Evolutionary conservation across 2,797 vertebrate genomes (phyloP).

Genomic region (Glossophaga mutica): DNA sequence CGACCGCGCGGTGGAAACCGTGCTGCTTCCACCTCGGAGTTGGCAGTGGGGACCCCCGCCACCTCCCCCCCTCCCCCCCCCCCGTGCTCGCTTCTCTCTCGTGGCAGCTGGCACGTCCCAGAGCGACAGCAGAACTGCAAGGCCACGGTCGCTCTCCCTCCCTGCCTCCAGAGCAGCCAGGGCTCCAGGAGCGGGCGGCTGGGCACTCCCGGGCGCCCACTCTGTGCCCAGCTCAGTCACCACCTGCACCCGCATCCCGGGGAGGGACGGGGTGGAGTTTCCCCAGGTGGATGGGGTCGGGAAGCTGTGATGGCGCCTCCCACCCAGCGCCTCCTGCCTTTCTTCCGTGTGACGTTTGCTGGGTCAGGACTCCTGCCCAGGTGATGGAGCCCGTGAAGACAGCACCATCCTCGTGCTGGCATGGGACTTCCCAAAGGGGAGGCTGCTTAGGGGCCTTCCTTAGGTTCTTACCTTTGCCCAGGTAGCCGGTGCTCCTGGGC

Average conservation of each 20-base stretch:
- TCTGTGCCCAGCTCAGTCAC: neutral
- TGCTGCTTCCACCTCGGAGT: too few relatives aligned
- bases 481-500: neutral
- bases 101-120: accelerated
- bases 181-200: neutral
- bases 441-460: neutral
- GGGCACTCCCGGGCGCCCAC: neutral
- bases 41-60: too few relatives aligned
- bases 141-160: neutral
- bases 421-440: neutral
- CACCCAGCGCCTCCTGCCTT: neutral
- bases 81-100: neutral
- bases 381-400: neutral
- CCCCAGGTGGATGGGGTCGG: accelerated
- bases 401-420: accelerated
- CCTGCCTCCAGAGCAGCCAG: too few relatives aligned
- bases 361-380: neutral
- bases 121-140: neutral
- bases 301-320: neutral
- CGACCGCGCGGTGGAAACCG: neutral
- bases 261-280: neutral
- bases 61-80: too few relatives aligned
- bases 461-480: neutral
- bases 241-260: neutral
- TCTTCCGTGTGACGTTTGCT: neutral